These are phyloP conservation scores for Platanista minor DNA, from an alignment of 2,113 vertebrate species.

Conservation along the genomic window DNA sequence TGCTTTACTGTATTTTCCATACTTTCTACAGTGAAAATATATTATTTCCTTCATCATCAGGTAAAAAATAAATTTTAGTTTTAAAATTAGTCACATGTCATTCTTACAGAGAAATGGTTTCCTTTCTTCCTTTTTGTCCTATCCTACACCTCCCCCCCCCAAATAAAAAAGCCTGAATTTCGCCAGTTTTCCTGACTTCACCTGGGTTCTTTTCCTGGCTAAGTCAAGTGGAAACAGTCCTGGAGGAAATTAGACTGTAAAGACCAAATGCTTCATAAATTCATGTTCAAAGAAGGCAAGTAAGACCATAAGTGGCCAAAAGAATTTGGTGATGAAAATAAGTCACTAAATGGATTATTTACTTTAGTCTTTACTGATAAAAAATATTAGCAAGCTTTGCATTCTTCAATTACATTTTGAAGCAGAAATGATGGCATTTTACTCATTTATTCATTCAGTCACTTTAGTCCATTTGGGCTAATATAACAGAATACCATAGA, in stretches of 20 bases:
- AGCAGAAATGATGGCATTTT: conserved; percentile 8
- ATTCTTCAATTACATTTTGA: neutral
- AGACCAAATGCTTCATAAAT: neutral
- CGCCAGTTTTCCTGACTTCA: neutral
- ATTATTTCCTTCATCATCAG: neutral
- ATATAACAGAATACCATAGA: neutral
- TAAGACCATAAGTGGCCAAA: neutral
- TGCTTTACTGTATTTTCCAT: neutral
- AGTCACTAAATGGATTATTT: neutral
- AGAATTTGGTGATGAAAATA: conserved; percentile 33
- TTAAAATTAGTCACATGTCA: neutral
- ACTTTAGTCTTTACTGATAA: conserved; percentile 2
- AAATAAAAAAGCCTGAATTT: neutral
- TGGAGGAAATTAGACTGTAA: neutral
- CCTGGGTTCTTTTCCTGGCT: conserved; percentile 11
- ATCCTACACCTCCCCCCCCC: neutral
- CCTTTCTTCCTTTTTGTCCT: neutral
- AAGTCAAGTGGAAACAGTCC: neutral
- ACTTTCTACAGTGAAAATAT: neutral
- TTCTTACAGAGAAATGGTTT: neutral
- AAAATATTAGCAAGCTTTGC: neutral
- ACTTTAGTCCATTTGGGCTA: neutral
- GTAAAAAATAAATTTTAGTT: neutral
- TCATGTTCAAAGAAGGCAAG: conserved; percentile 7
- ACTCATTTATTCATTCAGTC: neutral